phyloP scores from a whole-genome alignment of 2,888 invertebrate genomes.

The Blera fallax region DNA sequence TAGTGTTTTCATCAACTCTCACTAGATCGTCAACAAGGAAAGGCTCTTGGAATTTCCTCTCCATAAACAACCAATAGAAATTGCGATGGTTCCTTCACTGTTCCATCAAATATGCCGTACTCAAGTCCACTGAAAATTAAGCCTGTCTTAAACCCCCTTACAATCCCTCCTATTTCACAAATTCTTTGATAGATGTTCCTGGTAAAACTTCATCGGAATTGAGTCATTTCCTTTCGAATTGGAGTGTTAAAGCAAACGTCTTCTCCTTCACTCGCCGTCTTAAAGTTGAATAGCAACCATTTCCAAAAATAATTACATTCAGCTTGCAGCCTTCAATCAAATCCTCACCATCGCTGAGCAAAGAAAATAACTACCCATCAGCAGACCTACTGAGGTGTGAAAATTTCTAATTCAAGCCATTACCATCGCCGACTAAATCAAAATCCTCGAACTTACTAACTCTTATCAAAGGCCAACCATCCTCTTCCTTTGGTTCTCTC shows the following conservation, averaged over 20 bases:
- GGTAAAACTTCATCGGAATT: background rate
- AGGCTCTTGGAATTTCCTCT: too few relatives aligned
- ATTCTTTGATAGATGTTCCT: too few relatives aligned
- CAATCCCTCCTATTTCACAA: too few relatives aligned
- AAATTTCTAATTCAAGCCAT: slow-evolving; percentile 49
- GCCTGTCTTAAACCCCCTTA: too few relatives aligned
- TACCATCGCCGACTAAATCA: slow-evolving; percentile 17
- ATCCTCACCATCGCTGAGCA: background rate
- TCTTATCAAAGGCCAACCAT: background rate
- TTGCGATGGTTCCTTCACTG: too few relatives aligned
- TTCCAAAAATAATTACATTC: slow-evolving; percentile 13
- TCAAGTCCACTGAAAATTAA: too few relatives aligned
- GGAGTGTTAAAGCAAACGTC: background rate
- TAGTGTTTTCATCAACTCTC: too few relatives aligned
- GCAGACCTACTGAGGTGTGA: slow-evolving; percentile 54
- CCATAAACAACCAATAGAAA: too few relatives aligned
- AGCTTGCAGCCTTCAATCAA: slow-evolving; percentile 8
- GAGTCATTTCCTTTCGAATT: background rate
- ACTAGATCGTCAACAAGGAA: too few relatives aligned
- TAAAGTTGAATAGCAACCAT: background rate
- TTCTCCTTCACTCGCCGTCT: background rate
- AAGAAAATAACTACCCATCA: slow-evolving; percentile 13
- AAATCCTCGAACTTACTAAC: background rate
- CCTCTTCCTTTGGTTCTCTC: background rate
- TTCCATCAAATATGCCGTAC: too few relatives aligned